Evolutionary conservation across 2,888 invertebrate genomes (phyloP).

Genomic region (Serripes groenlandicus): DNA sequence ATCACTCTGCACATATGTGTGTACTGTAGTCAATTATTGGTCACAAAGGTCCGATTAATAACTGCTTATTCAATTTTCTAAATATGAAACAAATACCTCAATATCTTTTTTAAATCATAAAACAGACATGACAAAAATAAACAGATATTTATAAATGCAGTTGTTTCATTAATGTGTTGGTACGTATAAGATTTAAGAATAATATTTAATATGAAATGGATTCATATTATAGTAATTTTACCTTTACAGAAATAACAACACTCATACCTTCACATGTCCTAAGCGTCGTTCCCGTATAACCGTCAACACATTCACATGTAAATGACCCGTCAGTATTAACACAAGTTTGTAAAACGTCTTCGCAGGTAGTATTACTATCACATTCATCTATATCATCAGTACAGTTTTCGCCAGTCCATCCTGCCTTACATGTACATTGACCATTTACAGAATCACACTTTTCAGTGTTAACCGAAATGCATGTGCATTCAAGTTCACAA

Average conservation of each 20-base stretch:
- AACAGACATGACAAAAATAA: too few relatives aligned
- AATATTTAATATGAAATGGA: too few relatives aligned
- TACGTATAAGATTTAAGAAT: too few relatives aligned
- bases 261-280: neutral
- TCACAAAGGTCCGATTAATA: too few relatives aligned
- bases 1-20: too few relatives aligned
- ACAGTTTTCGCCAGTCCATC: neutral
- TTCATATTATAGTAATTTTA: too few relatives aligned
- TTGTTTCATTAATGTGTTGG: too few relatives aligned
- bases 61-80: too few relatives aligned
- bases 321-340: constrained; percentile 60
- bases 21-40: too few relatives aligned
- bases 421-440: neutral
- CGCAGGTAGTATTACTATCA: constrained; percentile 13
- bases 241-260: neutral
- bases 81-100: too few relatives aligned
- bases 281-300: constrained; percentile 35
- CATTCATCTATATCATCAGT: constrained; percentile 33
- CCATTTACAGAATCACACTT: neutral
- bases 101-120: too few relatives aligned
- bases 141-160: too few relatives aligned
- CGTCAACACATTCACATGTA: constrained; percentile 58
- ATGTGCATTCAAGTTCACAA: neutral
- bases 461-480: neutral
- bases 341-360: constrained; percentile 51